A percentile compares a stretch with the other conserved stretches of the same genome.
phyloP scores from a whole-genome alignment of 1,140 invertebrate genomes.

The Lithobius niger region DNA sequence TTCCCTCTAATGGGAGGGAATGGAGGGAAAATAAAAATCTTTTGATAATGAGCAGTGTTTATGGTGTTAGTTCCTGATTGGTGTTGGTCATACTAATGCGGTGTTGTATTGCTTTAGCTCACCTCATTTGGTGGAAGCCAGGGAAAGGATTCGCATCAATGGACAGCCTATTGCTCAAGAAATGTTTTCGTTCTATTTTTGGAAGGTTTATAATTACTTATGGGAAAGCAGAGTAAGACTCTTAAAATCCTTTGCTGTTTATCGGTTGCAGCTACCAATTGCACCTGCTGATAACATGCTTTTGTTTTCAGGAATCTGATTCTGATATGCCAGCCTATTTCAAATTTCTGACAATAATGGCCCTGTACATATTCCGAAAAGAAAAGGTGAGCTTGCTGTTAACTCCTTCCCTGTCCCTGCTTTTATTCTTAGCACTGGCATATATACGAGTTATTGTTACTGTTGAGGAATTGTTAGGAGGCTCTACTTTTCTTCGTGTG shows the following conservation, averaged over 20 bases:
- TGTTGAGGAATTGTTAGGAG: no score
- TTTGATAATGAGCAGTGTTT: no score
- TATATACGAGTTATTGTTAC: no score
- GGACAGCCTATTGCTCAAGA: slow-evolving; percentile 58
- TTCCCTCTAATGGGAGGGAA: no score
- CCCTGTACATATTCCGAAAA: slow-evolving; percentile 73
- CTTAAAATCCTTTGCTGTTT: background rate
- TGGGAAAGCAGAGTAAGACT: slow-evolving; percentile 32
- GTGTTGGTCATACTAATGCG: no score
- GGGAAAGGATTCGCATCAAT: slow-evolving; percentile 85
- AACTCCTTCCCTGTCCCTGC: background rate
- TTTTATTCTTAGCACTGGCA: no score
- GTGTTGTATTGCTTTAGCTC: no score
- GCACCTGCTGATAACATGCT: background rate
- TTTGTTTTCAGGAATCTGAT: slow-evolving; percentile 11
- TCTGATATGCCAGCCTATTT: slow-evolving; percentile 79
- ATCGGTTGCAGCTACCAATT: slow-evolving; percentile 30
- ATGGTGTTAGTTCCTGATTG: no score
- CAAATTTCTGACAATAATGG: slow-evolving; percentile 81
- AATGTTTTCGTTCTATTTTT: slow-evolving; percentile 69
- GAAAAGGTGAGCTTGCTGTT: slow-evolving; percentile 48
- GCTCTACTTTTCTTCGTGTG: no score
- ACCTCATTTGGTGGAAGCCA: slow-evolving; percentile 79
- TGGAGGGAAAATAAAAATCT: no score
- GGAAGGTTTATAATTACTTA: slow-evolving; percentile 57